A percentile compares a stretch with the other conserved stretches of the same genome.
Evolutionary conservation across 2,888 invertebrate genomes (phyloP).

Genomic region (Cheilosia vernalis): DNA sequence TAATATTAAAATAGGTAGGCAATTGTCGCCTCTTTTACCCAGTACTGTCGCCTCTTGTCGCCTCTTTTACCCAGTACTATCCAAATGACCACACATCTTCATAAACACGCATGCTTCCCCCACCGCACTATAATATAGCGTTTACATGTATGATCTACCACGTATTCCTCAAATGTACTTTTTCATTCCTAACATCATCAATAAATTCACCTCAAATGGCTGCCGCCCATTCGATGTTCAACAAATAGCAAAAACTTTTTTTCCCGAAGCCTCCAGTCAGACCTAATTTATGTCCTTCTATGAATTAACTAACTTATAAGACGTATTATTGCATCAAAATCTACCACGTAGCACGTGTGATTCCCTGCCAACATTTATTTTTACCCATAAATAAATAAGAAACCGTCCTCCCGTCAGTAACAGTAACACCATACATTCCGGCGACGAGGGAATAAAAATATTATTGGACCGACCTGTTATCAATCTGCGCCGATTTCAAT

Average conservation of each 20-base stretch:
- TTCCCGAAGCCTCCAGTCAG: neutral
- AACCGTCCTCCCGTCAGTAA: slow-evolving; percentile 3
- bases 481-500: slow-evolving; percentile 54
- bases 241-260: slow-evolving; percentile 50
- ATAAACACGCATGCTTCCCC: neutral
- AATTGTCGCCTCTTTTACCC: no score
- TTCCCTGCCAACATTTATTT: slow-evolving; percentile 53
- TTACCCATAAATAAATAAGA: slow-evolving; percentile 52
- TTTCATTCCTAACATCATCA: slow-evolving; percentile 15
- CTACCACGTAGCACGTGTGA: slow-evolving; percentile 55
- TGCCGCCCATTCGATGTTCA: slow-evolving; percentile 59
- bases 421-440: neutral
- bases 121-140: neutral
- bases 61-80: no score
- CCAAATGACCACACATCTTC: no score
- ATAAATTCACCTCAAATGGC: slow-evolving; percentile 45
- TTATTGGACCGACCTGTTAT: slow-evolving; percentile 47
- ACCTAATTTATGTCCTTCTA: slow-evolving; percentile 51
- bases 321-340: slow-evolving; percentile 39
- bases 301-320: slow-evolving; percentile 68
- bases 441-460: slow-evolving; percentile 30
- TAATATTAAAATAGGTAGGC: no score
- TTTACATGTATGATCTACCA: slow-evolving; percentile 38
- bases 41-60: no score
- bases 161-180: slow-evolving; percentile 29